Base-by-base conservation (phyloP, 2,888 invertebrate species). In the Brenthis hecate region DNA sequence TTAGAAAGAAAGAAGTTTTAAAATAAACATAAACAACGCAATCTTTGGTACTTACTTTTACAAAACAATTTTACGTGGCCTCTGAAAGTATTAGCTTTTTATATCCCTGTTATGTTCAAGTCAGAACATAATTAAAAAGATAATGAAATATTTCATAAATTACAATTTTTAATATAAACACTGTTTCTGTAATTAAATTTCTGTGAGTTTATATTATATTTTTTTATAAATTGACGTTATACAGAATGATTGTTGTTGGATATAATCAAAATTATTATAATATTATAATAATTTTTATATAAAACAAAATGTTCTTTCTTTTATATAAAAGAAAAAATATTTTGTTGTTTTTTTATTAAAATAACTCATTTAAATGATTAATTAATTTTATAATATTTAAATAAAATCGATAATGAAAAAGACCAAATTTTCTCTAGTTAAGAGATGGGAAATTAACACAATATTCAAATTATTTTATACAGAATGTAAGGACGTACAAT, bases 51-150 rank as follows among this genome's bases (percentile, higher is more conserved):
- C 66, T 50, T 68, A 61, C 66, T 50, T 66, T 70, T 67, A 68
- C 66, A 72, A 65, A 56, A 56, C 64, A 68, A 70, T 66, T 58
- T 70, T 50, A 55, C 57, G 60, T 60, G 68, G 56, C 66, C 58
- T 60, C 57, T 36, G 68, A 58, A 56, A 68, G 64, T 72, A 73
- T 72, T 73, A 73, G 69, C 70, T 68, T 72, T 73, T 72, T 73
- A 73, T 72, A 67, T 65, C 70, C 56, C 60, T 70, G 72, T 73
- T 67, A 72, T 70, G 69, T 69, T 63, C 69, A 48, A 69, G 67
- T 70, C 55, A 54, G 65, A 54, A 64, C 69, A 73, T 73, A 69
- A 72, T 73, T 73, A 73, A 72, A 72, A 68, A 73, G 65, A 69
- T 73, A 68, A 73, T 69, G 70, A 71, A 73, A 72, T 69, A 69